Evolutionary conservation across 2,888 invertebrate species (phyloP), one percentile per base, ranked within the genome.

Genomic region (Rhamnusium bicolor): DNA sequence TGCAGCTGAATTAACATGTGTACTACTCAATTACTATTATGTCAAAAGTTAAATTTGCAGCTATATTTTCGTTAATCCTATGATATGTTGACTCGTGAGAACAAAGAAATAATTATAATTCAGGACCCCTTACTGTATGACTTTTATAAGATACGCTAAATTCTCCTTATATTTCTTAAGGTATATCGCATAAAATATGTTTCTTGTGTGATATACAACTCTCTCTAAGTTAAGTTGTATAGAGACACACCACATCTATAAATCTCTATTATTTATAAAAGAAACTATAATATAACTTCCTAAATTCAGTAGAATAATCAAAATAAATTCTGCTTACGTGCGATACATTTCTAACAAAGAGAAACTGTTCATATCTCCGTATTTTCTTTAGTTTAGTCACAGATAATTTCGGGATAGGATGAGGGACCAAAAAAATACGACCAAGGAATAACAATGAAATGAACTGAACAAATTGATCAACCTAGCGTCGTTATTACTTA

Each of bases 321-420:
- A 67, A 67, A 67, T 67, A 67, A 67, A 67, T 67, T 67, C 56
- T 54, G 56, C 19, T 46, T 54, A 67, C 66, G 66, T 67, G 66
- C 32, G 40, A 18, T 53, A 32, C 66, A 56, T 67, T 14, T 16
- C 27, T 24, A 29, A 51, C 24, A 47, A 29, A 21, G 32, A 27
- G 29, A 19, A 32, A 19, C 46, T 7, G 65, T 24, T 65, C 65
- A 53, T 32, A 53, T 53, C 65, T 19, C 32, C 29, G 53, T 40
- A 19, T 61, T 32, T 51, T 65, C 51, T 53, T 63, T 29, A 24
- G 65, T 65, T 53, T 53, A 53, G 18, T 65, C 19, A 19, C 16
- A 53, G 49, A 65, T 51, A 65, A 61, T 61, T 61, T 61, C 40
- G 21, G 46, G 61, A 46, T 29, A 46, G 21, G 61, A 21, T 61